A percentile compares a stretch with the other conserved stretches of the same genome.
These are phyloP conservation scores for Laticauda colubrina DNA, from an alignment of 2,113 vertebrate genomes.

Conservation along the genomic window DNA sequence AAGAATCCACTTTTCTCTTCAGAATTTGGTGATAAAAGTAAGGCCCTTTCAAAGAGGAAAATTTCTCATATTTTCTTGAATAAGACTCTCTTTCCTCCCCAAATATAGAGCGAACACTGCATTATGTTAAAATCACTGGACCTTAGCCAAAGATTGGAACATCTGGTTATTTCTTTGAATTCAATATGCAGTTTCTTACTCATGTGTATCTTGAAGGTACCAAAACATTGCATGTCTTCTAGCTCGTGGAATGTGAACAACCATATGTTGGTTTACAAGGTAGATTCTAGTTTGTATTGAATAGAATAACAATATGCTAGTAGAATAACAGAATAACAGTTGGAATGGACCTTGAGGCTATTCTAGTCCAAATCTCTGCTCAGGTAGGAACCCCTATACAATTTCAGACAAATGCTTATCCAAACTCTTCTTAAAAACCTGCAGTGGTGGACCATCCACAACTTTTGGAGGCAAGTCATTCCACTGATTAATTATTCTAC, in stretches of 20 bases:
- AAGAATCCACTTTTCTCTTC: not conserved
- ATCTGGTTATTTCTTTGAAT: not conserved
- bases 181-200: not conserved
- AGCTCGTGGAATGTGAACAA: not conserved
- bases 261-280: not conserved
- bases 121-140: not conserved
- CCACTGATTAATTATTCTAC: not conserved
- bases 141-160: not conserved
- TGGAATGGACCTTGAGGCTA: not conserved
- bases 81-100: not conserved
- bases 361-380: too few species aligned
- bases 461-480: not conserved
- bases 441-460: not conserved
- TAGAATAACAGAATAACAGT: not conserved
- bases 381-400: not conserved
- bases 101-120: not conserved
- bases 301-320: not conserved
- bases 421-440: not conserved
- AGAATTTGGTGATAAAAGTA: not conserved
- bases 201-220: not conserved
- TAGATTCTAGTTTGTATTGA: not conserved
- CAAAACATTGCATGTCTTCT: not conserved
- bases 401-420: not conserved
- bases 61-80: not conserved
- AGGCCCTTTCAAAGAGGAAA: not conserved